These are phyloP conservation scores for Dryobates pubescens DNA, from an alignment of 2,797 vertebrate species.

Conservation along the genomic window DNA sequence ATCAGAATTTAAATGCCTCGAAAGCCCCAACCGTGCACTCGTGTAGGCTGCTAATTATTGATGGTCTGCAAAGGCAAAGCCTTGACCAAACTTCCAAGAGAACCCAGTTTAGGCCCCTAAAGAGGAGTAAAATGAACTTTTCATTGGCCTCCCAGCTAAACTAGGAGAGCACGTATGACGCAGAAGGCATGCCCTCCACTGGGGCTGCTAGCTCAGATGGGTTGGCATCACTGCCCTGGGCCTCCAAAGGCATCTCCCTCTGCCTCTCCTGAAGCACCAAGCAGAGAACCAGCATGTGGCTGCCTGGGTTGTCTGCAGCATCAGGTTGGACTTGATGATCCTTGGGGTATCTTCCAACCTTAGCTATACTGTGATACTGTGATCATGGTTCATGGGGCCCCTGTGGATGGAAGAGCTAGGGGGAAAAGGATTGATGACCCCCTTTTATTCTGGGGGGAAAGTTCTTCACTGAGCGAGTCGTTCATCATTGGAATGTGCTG, in stretches of 20 bases:
- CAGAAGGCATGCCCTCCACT: not conserved
- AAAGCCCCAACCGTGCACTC: not conserved
- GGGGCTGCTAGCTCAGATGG: not conserved
- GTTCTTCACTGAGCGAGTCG: too few species aligned
- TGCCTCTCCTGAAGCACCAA: not conserved
- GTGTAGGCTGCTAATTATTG: not conserved
- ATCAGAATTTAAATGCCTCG: conserved; percentile 7
- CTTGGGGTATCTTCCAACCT: too few species aligned
- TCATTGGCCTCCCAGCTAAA: not conserved
- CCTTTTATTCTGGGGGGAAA: not conserved
- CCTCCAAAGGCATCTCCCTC: not conserved
- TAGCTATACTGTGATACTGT: too few species aligned
- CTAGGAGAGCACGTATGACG: accelerated
- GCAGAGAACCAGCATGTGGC: accelerated
- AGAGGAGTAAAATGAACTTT: not conserved
- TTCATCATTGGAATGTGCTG: too few species aligned
- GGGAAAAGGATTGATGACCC: not conserved
- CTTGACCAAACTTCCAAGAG: not conserved
- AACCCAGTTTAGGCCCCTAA: not conserved
- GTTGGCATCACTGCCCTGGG: not conserved
- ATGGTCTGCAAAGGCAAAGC: conserved; percentile 15
- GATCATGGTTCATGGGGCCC: not conserved
- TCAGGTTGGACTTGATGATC: too few species aligned
- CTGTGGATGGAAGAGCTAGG: not conserved
- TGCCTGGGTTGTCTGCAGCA: too few species aligned